phyloP scores from a whole-genome alignment of 2,113 vertebrate genomes.

The Vanacampus margaritifer region DNA sequence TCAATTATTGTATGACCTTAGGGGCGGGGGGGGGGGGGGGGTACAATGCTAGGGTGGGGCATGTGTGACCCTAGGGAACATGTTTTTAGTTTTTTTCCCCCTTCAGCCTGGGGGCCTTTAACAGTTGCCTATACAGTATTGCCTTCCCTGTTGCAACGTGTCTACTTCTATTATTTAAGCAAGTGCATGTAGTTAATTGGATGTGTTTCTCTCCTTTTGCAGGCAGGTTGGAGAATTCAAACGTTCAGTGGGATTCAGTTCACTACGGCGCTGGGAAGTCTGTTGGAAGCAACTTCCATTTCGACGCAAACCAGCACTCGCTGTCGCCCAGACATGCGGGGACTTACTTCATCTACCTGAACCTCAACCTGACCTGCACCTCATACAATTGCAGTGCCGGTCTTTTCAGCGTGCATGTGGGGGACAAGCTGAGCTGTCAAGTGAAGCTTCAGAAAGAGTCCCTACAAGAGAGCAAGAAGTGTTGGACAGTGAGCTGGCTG shows the following conservation, averaged over 20 bases:
- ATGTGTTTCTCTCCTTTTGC: conserved; percentile 31
- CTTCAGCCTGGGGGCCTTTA: too few species aligned
- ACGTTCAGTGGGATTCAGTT: conserved; percentile 7
- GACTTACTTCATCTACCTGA: conserved; percentile 62
- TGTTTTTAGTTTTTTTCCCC: too few species aligned
- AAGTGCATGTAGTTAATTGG: conserved; percentile 1
- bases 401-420: conserved; percentile 15
- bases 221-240: conserved; percentile 27
- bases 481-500: conserved; percentile 46
- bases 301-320: accelerated
- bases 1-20: too few species aligned
- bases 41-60: too few species aligned
- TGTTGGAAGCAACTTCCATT: conserved; percentile 42
- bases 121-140: too few species aligned
- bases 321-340: conserved; percentile 21
- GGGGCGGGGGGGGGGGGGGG: too few species aligned
- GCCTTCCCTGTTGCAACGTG: too few species aligned
- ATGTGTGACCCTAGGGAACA: too few species aligned
- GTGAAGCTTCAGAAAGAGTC: conserved; percentile 15
- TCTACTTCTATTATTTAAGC: not conserved
- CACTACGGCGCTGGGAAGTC: accelerated
- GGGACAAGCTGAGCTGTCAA: conserved; percentile 37
- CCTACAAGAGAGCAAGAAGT: conserved; percentile 18
- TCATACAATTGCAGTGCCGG: accelerated
- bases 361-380: conserved; percentile 47